These are phyloP conservation scores for Genyomyrus donnyi DNA, from an alignment of 2,113 vertebrate genomes.

Conservation along the genomic window DNA sequence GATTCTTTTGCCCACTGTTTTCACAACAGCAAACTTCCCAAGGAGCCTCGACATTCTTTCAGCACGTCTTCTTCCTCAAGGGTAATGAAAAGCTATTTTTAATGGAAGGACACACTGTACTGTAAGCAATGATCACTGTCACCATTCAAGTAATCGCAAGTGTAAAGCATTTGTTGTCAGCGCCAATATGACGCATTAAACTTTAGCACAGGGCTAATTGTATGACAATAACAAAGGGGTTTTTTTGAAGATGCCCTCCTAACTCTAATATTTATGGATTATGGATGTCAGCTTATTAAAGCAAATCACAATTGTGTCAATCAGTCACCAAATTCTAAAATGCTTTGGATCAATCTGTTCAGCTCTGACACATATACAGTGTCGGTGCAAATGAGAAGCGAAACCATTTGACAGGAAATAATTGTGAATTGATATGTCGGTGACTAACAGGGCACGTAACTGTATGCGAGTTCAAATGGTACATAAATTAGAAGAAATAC, in stretches of 20 bases:
- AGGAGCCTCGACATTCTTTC: conserved; percentile 58
- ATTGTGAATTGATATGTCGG: neutral
- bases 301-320: neutral
- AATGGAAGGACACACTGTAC: conserved; percentile 53
- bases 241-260: neutral
- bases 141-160: conserved; percentile 59
- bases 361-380: neutral
- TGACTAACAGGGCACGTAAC: neutral
- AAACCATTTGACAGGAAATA: neutral
- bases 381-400: neutral
- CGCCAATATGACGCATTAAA: conserved; percentile 10
- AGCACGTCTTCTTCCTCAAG: conserved; percentile 53
- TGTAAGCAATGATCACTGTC: conserved; percentile 62
- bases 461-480: neutral
- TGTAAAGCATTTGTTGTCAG: conserved; percentile 50
- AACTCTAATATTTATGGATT: neutral
- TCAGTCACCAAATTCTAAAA: neutral
- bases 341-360: neutral
- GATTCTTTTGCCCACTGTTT: conserved; percentile 50
- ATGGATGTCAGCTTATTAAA: neutral
- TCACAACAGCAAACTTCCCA: conserved; percentile 66
- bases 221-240: neutral
- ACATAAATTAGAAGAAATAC: neutral
- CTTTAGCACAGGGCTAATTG: neutral
- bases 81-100: conserved; percentile 65